phyloP scores from a whole-genome alignment of 2,113 vertebrate genomes.

The Vulpes lagopus region DNA sequence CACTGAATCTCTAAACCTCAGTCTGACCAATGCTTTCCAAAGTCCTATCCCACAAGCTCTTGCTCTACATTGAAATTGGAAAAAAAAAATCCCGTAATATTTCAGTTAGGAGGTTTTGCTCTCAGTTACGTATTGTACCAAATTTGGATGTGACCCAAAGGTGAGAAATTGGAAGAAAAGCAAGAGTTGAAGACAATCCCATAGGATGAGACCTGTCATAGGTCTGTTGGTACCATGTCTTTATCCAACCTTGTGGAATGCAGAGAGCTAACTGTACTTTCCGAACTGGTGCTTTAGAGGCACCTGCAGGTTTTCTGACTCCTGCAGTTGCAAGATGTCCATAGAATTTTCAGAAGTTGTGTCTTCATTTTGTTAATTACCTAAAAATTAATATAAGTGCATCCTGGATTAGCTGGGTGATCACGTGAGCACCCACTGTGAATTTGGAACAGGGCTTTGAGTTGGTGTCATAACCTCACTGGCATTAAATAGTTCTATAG shows the following conservation, averaged over 20 bases:
- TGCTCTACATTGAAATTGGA: background rate
- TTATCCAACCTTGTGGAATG: fast-evolving
- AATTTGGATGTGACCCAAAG: background rate
- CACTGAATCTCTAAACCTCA: background rate
- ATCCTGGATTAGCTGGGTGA: background rate
- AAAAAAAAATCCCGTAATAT: background rate
- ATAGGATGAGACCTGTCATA: background rate
- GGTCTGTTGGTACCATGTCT: fast-evolving
- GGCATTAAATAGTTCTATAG: background rate
- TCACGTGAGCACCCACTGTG: fast-evolving
- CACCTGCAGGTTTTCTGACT: background rate
- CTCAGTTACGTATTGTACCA: background rate
- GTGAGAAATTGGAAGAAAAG: background rate
- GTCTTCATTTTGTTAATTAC: background rate
- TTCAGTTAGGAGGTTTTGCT: background rate
- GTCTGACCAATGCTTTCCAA: background rate
- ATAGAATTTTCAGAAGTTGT: too few species aligned
- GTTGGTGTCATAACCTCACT: background rate
- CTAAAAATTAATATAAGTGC: background rate
- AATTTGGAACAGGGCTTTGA: background rate
- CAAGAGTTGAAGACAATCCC: background rate
- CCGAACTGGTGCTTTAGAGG: fast-evolving
- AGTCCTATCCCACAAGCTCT: background rate
- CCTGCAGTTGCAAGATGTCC: background rate
- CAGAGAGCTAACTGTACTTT: background rate